Conservation (phyloP, 2,888 invertebrate genomes). For the Xestobium rufovillosum region DNA sequence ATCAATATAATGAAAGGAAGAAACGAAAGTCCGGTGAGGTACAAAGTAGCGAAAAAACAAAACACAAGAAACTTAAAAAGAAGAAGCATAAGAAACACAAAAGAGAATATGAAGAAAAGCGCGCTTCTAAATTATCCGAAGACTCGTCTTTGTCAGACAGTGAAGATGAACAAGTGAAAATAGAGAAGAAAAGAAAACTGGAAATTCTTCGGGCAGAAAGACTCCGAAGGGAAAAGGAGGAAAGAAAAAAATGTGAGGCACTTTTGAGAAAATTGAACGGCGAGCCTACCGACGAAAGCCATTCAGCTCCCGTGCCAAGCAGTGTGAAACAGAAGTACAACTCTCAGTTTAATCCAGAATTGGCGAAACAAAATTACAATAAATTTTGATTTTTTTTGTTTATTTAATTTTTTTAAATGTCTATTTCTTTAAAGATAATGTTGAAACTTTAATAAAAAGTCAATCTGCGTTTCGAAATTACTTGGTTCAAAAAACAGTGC, state of each 20-base stretch:
- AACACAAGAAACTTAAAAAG: conserved; percentile 36
- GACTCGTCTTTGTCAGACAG: conserved; percentile 16
- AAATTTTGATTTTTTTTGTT: conserved; percentile 8
- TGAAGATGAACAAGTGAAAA: conserved; percentile 30
- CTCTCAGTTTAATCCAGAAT: conserved; percentile 91
- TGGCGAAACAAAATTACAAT: conserved; percentile 71
- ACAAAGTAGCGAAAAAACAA: conserved; percentile 21
- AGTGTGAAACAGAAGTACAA: conserved; percentile 72
- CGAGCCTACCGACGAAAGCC: conserved; percentile 33
- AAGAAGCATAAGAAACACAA: conserved; percentile 25
- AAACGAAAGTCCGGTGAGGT: conserved; percentile 4
- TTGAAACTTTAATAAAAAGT: no score
- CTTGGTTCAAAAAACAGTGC: no score
- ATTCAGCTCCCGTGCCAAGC: conserved; percentile 35
- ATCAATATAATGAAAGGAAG: conserved; percentile 14
- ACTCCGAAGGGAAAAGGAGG: conserved; percentile 71
- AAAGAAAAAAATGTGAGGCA: conserved; percentile 62
- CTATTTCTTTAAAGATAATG: no score
- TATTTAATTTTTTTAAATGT: background rate
- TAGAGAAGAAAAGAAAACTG: conserved; percentile 43
- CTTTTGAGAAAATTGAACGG: conserved; percentile 64
- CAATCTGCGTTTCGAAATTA: no score
- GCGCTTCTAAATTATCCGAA: conserved; percentile 18
- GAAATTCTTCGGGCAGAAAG: conserved; percentile 69
- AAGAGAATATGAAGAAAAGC: conserved; percentile 19